Percentiles rank a stretch among this genome's conserved stretches.
Conservation (phyloP, 2,113 vertebrate species). For the Coptodon bakossiorum region DNA sequence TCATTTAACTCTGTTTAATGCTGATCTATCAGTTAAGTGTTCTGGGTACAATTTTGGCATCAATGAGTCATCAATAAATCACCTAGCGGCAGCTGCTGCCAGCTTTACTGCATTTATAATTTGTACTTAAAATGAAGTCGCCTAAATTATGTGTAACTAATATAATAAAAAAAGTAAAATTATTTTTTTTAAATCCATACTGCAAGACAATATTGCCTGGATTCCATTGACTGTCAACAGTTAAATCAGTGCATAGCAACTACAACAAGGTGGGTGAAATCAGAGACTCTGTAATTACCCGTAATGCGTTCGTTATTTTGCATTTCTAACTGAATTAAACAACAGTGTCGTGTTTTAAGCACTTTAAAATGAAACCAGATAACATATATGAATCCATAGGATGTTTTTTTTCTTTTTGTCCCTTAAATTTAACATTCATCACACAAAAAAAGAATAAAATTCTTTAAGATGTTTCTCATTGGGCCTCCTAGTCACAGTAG, state of each 20-base stretch:
- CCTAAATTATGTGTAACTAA: not conserved
- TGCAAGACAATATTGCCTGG: not conserved
- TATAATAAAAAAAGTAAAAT: not conserved
- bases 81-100: not conserved
- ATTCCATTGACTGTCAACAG: not conserved
- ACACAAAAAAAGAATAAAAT: not conserved
- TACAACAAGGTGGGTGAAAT: not conserved
- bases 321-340: not conserved
- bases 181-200: fast-evolving
- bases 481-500: not conserved
- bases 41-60: slow-evolving; percentile 1
- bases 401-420: not conserved
- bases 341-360: not conserved
- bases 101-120: not conserved
- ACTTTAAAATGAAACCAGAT: not conserved
- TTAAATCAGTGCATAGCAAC: not conserved
- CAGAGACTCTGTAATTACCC: not conserved
- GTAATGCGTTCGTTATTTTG: not conserved
- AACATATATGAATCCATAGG: not conserved
- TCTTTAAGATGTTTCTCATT: not conserved
- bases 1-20: not conserved
- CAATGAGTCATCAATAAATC: slow-evolving; percentile 11
- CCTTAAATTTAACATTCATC: not conserved
- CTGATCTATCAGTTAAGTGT: not conserved
- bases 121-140: not conserved